Conservation (phyloP, 2,113 vertebrate genomes). For the Malurus elegans region DNA sequence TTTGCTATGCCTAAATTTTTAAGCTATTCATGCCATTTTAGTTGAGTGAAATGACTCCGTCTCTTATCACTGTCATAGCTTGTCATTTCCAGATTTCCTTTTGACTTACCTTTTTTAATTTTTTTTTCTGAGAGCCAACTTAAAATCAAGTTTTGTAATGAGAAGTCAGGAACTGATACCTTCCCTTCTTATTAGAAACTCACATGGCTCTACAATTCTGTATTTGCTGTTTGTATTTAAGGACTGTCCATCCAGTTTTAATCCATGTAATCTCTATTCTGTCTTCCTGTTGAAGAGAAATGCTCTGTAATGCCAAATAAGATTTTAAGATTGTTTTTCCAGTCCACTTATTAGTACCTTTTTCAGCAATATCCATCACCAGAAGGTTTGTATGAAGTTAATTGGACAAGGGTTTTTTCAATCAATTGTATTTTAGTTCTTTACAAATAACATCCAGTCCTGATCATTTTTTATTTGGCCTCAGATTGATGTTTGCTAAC, state of each 20-base stretch:
- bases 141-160: background rate
- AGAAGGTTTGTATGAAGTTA: background rate
- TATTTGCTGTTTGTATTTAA: background rate
- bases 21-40: background rate
- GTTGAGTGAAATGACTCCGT: background rate
- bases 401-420: background rate
- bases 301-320: background rate
- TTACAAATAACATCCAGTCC: background rate
- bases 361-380: background rate
- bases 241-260: background rate
- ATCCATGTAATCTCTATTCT: background rate
- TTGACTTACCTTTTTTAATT: background rate
- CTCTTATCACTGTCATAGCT: background rate
- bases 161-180: background rate
- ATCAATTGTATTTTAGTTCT: background rate
- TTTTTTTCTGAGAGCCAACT: background rate
- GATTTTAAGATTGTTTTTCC: background rate
- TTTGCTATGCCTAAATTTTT: background rate
- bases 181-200: background rate
- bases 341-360: background rate
- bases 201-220: background rate
- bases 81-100: slow-evolving; percentile 7
- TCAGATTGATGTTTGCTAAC: background rate
- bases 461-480: background rate
- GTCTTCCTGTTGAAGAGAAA: background rate